Base-by-base conservation (phyloP, 2,797 vertebrate genomes). In the Amphiprion clarkii region DNA sequence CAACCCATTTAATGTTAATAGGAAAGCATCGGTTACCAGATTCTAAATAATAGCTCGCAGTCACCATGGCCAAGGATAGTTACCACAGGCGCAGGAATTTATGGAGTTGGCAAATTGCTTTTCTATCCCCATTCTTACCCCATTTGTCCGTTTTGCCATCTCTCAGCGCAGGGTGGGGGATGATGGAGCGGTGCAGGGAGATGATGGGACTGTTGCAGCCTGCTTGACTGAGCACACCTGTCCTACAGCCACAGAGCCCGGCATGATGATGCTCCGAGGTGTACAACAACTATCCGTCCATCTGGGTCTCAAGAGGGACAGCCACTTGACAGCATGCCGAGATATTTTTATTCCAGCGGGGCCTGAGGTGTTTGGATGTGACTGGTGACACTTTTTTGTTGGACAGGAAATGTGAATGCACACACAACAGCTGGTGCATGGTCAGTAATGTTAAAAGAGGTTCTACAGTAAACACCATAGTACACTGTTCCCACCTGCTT, bases 101-200 rank as follows among this genome's bases (percentile, higher is more conserved):
- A 94, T 94, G 73, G 92, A 90, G 87, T 92, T 89, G 84, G 89
- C 81, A 93, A 94, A 94, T 94, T 91, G 90, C 90, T 93, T 94
- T 93, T 93, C 88, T 86, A 89, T 90, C 73, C 90, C 83, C 82
- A 83, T 87, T 89, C 87, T 87, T 68, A 17, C 64, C 67, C 85
- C 75, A 76, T 90, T 89, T 87, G 83, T 89, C 84, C 76, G 1
- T 83, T 85, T 79, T 62, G 42, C 78, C 77, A 85, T 83, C 66
- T 79, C 77, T 88, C 85, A 78, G 67, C n/a, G 0, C 36, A 58
- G 31, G 64, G 25, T 5, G 61, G 52, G 33, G 76, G 83, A 88
- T 89, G 88, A 93, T 90, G 86, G 88, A 89, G 87, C 66, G 83
- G 79, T 53, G 77, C 77, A 10, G 78, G 60, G 62, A 73, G 67